Base-by-base conservation (phyloP, 1,140 invertebrate genomes). In the Agrilus planipennis region DNA sequence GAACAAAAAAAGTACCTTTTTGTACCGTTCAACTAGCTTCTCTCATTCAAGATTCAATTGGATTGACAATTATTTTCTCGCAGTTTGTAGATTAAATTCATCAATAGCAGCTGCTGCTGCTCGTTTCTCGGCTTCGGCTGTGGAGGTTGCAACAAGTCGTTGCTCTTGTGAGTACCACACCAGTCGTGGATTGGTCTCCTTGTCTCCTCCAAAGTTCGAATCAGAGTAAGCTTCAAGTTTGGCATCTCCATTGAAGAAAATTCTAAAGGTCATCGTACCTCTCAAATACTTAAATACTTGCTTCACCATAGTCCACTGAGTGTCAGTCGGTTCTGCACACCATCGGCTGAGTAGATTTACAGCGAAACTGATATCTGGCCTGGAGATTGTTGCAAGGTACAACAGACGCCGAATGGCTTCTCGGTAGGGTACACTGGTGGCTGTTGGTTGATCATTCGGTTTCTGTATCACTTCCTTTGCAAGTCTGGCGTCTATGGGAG, bases 341-440 rank as follows among this genome's bases (percentile, higher is more conserved):
- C 17, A 34, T 34, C 32, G 11, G 12, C 54, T 62, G 6, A 55
- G 42, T 43, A 53, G 50, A 45, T 50, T 57, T 1, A 63, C 58
- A n/a, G 46, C 51, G 50, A 52, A 55, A n/a, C 42, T 44, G 6
- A 67, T 60, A 45, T 67, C 63, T 20, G 50, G 52, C n/a, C n/a
- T n/a, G n/a, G n/a, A n/a, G n/a, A n/a, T n/a, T n/a, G n/a, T n/a
- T n/a, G n/a, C n/a, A n/a, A n/a, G 49, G 44, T 21, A 50, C 9
- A 53, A 19, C 37, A 50, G 46, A 41, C 52, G 46, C 27, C 49
- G 50, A 38, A 58, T 45, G 63, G 63, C 22, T 58, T 63, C 50
- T 34, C 54, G 40, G 42, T 59, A 60, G 14, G 43, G 50, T 15
- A 42, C 30, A 37, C 30, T 25, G 36, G 2, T 12, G 15, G 14